phyloP scores from a whole-genome alignment of 2,888 invertebrate species.

The Polylopha cassiicola region DNA sequence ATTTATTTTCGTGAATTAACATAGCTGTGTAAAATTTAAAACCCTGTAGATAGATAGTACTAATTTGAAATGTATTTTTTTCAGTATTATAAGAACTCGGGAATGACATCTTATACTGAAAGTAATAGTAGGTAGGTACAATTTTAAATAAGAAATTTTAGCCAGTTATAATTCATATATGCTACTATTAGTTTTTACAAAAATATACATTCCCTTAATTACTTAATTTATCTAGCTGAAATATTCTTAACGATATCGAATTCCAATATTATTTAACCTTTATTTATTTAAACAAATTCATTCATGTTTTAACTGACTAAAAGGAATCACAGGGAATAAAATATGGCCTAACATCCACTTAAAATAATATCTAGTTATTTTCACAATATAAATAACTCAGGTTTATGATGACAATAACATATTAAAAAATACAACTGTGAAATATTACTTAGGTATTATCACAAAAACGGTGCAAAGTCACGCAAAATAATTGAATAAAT shows the following conservation, averaged over 20 bases:
- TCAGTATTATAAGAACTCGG: too few relatives aligned
- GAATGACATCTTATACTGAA: too few relatives aligned
- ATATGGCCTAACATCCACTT: constrained; percentile 32
- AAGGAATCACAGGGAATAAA: constrained; percentile 38
- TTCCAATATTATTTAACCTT: too few relatives aligned
- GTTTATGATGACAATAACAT: too few relatives aligned
- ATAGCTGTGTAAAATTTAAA: constrained; percentile 41
- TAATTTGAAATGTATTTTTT: too few relatives aligned
- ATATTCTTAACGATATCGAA: constrained; percentile 8
- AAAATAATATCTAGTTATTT: neutral
- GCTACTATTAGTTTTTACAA: constrained; percentile 4
- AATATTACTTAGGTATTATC: constrained; percentile 17
- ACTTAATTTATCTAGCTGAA: constrained; percentile 1
- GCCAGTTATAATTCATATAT: constrained; percentile 6
- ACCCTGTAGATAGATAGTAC: too few relatives aligned
- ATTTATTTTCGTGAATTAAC: constrained; percentile 57
- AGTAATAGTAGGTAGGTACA: too few relatives aligned
- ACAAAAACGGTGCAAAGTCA: constrained; percentile 25
- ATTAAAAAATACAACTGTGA: too few relatives aligned
- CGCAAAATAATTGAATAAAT: constrained; percentile 11
- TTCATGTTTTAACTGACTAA: constrained; percentile 31
- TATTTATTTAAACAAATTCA: too few relatives aligned
- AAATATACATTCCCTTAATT: too few relatives aligned
- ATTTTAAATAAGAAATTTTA: constrained; percentile 16
- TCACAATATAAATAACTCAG: too few relatives aligned